Evolutionary conservation across 2,888 invertebrate genomes (phyloP), one percentile per base, ranked within the genome.

Genomic region (Eurois occulta): DNA sequence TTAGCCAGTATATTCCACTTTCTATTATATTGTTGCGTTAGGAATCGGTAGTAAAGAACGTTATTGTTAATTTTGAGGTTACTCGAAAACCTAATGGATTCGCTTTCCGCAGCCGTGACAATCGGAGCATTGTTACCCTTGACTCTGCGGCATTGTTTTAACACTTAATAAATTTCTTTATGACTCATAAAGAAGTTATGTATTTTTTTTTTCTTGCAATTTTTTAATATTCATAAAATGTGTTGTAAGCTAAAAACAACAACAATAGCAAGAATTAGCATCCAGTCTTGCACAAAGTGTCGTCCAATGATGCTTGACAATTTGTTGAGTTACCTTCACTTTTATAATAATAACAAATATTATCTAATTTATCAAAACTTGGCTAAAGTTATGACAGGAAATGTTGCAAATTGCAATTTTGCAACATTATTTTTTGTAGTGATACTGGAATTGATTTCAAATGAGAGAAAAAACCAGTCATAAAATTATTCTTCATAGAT

Each of bases 31-130:
- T 84, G 43, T 66, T 76, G 70, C 69, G 35, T 52, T 55, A 70
- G 13, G 65, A 75, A 71, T 62, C 2, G 1, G 21, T 28, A 60
- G 35, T 13, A 70, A 64, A 64, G 18, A 75, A 41, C 13, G n/a
- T 41, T 35, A 32, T 1, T n/a, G 0, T 11, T 28, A 62, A 38
- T 66, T 84, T 84, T 87, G 80, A 84, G 84, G 84, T 84, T 84
- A 84, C 55, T 73, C 10, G 13, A 35, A 48, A 60, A 52, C 35
- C 1, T 28, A 72, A 72, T 72, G 35, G 60, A 65, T 74, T 74
- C 55, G 28, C 16, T 68, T 28, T 71, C 60, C 60, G 21, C 48
- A 28, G 43, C 48, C 82, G 70, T 64, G 52, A 28, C 75, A 48
- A 43, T 66, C 28, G 68, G 41, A 32, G 64, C 62, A 70, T 74